Base-by-base conservation (phyloP, 2,113 vertebrate species). In the Fulmarus glacialis region DNA sequence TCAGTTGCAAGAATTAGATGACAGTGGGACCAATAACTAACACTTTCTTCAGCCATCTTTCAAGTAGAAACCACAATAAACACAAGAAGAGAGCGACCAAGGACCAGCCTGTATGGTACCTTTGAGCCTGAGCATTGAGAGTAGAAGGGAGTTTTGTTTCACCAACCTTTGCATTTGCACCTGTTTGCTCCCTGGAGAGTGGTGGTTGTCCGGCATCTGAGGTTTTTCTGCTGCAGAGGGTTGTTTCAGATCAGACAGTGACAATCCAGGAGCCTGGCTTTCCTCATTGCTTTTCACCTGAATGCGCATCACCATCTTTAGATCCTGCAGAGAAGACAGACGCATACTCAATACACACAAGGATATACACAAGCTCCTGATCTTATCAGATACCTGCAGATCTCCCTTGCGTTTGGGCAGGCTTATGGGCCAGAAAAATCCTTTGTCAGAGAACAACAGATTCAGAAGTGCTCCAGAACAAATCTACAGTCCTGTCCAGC, bases 91-190 rank as follows among this genome's bases (percentile, higher is more conserved):
- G 29, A 66, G 34, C 55, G 34, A 45, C 12, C 45, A 34, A 32
- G 30, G 64, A 10, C 1, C 2, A 5, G 47, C 36, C 52, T 8
- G 2, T 6, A 2, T 3, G 27, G 32, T 4, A 12, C 15, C 24
- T 50, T 11, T n/a, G 36, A 73, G 45, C 59, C 34, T 36, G 2
- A 67, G 38, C 0, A 0, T 1, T 8, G 15, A 10, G 12, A 24
- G 8, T 0, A 36, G 53, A 12, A 27, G 34, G 34, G 43, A 43
- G 24, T 11, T 60, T 42, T 55, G 32, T 43, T 53, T 7, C 68
- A 96, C 94, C 70, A 42, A 96, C 96, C 95, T 98, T 71, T 96
- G 92, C 58, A 91, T 12, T 24, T 73, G 91, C 21, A 15, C 30
- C 19, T n/a, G 66, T 6, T 85, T 85, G 89, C 3, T 89, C 56